Evolutionary conservation across 2,797 vertebrate genomes (phyloP), one percentile per base, ranked within the genome.

Genomic region (Sebastolobus altivelis): DNA sequence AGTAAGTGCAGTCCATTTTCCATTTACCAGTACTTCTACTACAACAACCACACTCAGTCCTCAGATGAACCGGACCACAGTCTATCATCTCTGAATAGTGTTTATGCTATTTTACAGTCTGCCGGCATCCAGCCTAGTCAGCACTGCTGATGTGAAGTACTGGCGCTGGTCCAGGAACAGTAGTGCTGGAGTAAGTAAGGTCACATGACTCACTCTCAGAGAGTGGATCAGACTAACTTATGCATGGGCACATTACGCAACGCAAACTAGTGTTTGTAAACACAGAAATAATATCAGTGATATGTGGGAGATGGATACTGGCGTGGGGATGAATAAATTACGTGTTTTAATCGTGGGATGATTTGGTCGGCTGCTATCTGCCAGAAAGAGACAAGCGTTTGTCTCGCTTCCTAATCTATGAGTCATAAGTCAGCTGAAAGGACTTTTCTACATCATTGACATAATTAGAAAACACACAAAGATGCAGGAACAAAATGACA

Each of bases 141-240:
- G 85, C 79, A 62, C 4, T 7, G 5, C 7, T 6, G 79, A 77
- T 49, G 75, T 61, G 67, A 81, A 46, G 61, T 31, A 2, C 68
- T 88, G 85, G 88, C 73, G 0, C 58, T 7, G 78, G 11, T 84
- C 88, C 83, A 84, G 55, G 38, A 84, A n/a, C 61, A 56, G 43
- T 3, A 13, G 29, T 43, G 62, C n/a, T 37, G 59, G 77, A 66
- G 72, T 61, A 16, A 71, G 69, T 54, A 29, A 75, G 69, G 65
- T 87, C 85, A 86, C 88, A 52, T 88, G 88, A 90, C 80, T 88
- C 85, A 62, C 46, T 70, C 52, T 60, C 35, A 43, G 38, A 67
- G 13, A 82, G 62, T 2, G 20, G 33, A 60, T 31, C 59, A 70
- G 58, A 56, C 43, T 3, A 56, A 78, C 52, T 85, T 71, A 4